phyloP scores from a whole-genome alignment of 2,888 invertebrate species.

The Andrena bicolor region DNA sequence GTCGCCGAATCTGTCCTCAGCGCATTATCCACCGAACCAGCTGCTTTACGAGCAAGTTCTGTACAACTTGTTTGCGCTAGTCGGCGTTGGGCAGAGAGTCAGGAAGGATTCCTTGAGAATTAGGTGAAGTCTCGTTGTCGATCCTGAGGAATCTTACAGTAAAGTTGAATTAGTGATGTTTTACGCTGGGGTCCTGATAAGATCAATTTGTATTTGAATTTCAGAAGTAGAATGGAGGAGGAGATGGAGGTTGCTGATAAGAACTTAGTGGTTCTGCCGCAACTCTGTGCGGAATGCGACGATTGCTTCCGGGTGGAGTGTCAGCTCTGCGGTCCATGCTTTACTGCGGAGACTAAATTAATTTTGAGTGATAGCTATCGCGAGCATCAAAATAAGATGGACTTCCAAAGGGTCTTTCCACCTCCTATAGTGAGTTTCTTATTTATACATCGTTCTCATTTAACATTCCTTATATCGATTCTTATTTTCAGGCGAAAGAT shows the following conservation, averaged over 20 bases:
- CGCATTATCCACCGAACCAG: slow-evolving; percentile 95
- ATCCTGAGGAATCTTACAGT: background rate
- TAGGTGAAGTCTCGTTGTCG: slow-evolving; percentile 81
- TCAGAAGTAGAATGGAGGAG: slow-evolving; percentile 46
- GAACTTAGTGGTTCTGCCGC: slow-evolving; percentile 92
- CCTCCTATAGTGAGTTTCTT: slow-evolving; percentile 87
- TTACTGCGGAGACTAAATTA: slow-evolving; percentile 87
- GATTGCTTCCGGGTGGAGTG: slow-evolving; percentile 90
- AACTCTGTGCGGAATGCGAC: slow-evolving; percentile 88
- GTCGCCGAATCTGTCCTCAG: slow-evolving; percentile 98
- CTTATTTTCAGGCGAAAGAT: slow-evolving; percentile 80
- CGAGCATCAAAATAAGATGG: slow-evolving; percentile 93
- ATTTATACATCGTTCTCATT: background rate
- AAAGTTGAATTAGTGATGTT: background rate
- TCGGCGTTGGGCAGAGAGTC: slow-evolving; percentile 89
- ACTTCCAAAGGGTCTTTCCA: slow-evolving; percentile 94
- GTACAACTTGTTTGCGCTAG: slow-evolving; percentile 92
- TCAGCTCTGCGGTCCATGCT: slow-evolving; percentile 92
- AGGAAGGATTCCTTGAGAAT: slow-evolving; percentile 82
- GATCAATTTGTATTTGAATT: slow-evolving; percentile 16
- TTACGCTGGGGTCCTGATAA: background rate
- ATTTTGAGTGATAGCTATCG: slow-evolving; percentile 89
- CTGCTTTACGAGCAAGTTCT: slow-evolving; percentile 96
- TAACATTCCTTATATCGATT: slow-evolving; percentile 16
- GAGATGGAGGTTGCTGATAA: slow-evolving; percentile 91